phyloP scores from a whole-genome alignment of 2,113 vertebrate genomes.

The Glaucidium brasilianum region DNA sequence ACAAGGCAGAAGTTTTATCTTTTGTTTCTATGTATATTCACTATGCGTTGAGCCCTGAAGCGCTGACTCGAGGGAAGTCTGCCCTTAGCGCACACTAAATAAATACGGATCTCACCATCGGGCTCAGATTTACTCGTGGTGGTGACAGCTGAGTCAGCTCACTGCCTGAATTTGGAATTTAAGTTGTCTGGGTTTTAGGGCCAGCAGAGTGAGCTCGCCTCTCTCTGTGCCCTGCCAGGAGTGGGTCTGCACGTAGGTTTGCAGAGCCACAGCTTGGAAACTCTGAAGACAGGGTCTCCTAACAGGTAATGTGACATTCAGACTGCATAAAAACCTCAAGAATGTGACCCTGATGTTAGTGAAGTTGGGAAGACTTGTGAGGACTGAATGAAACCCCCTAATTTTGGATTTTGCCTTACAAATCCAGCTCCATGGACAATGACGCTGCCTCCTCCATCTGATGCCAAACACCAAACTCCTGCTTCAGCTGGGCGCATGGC shows the following conservation, averaged over 20 bases:
- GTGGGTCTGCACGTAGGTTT: neutral
- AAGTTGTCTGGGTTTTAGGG: neutral
- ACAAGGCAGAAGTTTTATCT: neutral
- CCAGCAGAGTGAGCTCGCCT: neutral
- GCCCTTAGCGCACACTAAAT: neutral
- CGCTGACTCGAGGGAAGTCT: neutral
- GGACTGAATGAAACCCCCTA: neutral
- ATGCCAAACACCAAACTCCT: neutral
- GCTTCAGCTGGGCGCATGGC: neutral
- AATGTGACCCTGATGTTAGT: neutral
- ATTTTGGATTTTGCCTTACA: neutral
- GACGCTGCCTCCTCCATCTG: neutral
- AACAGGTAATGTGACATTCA: neutral
- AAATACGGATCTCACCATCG: neutral
- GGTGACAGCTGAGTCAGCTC: neutral
- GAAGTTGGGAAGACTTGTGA: neutral
- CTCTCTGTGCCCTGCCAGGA: neutral
- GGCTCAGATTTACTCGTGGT: neutral
- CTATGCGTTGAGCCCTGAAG: neutral
- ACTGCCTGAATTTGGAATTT: neutral
- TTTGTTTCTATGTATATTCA: neutral
- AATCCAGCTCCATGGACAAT: neutral
- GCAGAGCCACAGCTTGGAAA: neutral
- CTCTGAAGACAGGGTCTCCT: neutral
- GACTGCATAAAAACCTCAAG: neutral